Evolutionary conservation across 1,140 invertebrate species (phyloP).

Genomic region (Ditylenchus dipsaci): DNA sequence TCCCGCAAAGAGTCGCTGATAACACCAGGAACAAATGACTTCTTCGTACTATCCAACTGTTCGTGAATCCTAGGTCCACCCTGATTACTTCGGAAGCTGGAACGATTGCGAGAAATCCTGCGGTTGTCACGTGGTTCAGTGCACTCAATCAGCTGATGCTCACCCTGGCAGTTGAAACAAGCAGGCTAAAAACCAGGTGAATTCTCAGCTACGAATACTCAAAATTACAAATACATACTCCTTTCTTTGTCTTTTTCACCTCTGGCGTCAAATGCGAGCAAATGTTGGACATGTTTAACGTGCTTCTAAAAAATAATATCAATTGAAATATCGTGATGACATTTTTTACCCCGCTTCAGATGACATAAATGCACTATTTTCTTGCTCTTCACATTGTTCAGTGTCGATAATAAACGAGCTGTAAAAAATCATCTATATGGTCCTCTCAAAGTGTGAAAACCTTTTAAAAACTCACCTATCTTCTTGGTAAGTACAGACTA

Average conservation of each 20-base stretch:
- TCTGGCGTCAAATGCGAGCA: not conserved
- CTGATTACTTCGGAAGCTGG: not conserved
- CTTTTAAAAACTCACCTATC: too few species aligned
- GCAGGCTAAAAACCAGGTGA: slow-evolving; percentile 3
- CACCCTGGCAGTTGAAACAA: slow-evolving; percentile 9
- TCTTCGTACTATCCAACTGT: not conserved
- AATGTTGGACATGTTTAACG: not conserved
- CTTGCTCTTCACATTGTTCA: not conserved
- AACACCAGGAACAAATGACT: slow-evolving; percentile 2
- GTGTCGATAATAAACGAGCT: not conserved
- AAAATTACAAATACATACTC: not conserved
- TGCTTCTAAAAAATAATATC: not conserved
- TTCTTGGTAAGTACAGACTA: too few species aligned
- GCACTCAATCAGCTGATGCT: slow-evolving; percentile 5
- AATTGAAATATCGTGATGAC: not conserved
- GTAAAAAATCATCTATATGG: too few species aligned
- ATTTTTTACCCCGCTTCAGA: not conserved
- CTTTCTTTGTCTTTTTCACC: not conserved
- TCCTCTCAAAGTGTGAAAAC: too few species aligned
- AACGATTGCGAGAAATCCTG: slow-evolving; percentile 4
- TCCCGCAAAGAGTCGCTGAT: slow-evolving; percentile 58
- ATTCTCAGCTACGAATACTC: not conserved
- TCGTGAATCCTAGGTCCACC: not conserved
- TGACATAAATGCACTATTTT: not conserved
- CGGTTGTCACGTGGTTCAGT: not conserved